Evolutionary conservation across 2,797 vertebrate species (phyloP), one percentile per base, ranked within the genome.

Genomic region (Oryzias sinensis): DNA sequence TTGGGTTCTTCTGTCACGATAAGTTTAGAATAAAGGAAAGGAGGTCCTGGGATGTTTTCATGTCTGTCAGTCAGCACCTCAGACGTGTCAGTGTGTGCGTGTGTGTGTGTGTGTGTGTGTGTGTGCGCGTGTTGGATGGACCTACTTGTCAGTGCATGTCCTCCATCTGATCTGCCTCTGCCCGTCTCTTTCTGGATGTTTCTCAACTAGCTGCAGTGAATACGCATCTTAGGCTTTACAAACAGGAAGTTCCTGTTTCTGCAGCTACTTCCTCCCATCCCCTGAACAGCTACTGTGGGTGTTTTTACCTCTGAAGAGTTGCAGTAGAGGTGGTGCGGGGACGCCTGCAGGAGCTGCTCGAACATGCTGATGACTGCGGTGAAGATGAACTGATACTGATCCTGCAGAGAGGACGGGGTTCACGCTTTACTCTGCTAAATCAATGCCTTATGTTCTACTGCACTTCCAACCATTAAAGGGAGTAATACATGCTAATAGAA

Each of bases 331-430:
- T 9, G 20, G 0, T 0, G 0, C 0, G 3, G 2, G 2, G 9
- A 2, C 0, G 47, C 0, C 60, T 20, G 40, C 49, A 84, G 68
- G 43, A 33, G 8, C 0, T 6, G 54, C 1, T 68, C 53, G 0
- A 80, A 14, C 75, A 82, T 62, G 4, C 14, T 58, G 41, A 20
- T 0, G n/a, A 18, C 51, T 0, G 68, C 59, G 0, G 48, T 71
- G 77, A 60, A 84, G 55, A 84, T 68, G 73, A 84, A 82, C 16
- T 29, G 65, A 17, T 82, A 80, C 68, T 84, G 77, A 2, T 82
- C 75, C 82, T 84, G 66, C 0, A 4, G 14, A 43, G 46, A 1
- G 5, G 14, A 42, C 14, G 37, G 29, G 6, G 29, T 33, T 41
- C 2, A 16, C 16, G 8, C 5, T 43, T 43, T 17, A 43, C 43